These are phyloP conservation scores for Enoplosus armatus DNA, from an alignment of 2,797 vertebrate species.

Conservation along the genomic window DNA sequence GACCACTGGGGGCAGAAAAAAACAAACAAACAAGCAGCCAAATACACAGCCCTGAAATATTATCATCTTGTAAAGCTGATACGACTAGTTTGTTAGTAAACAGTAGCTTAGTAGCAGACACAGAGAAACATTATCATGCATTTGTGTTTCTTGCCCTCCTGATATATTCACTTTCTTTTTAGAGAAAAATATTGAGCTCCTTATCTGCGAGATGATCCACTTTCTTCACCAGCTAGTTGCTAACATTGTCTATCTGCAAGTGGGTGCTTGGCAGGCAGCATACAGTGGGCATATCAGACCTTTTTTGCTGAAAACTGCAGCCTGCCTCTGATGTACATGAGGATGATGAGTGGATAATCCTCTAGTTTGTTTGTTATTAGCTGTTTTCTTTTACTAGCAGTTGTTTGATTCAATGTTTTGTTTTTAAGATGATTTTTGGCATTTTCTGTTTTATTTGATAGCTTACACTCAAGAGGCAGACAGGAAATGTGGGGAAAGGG, in stretches of 20 bases:
- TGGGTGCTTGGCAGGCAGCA: not conserved
- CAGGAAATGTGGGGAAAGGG: too few relatives aligned
- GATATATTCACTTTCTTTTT: not conserved
- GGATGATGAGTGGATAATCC: too few relatives aligned
- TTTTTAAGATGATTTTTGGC: not conserved
- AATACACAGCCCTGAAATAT: not conserved
- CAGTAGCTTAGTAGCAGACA: not conserved
- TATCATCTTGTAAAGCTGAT: not conserved
- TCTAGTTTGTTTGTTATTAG: too few relatives aligned
- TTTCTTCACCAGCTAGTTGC: not conserved
- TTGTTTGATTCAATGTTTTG: not conserved
- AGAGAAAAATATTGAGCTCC: not conserved
- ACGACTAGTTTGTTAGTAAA: not conserved
- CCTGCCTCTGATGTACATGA: too few relatives aligned
- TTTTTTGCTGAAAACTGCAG: too few relatives aligned
- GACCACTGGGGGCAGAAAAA: not conserved
- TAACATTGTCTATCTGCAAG: not conserved
- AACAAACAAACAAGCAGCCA: not conserved
- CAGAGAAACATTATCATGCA: not conserved
- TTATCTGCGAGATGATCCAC: not conserved
- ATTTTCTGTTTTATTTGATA: not conserved
- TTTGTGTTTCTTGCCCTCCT: not conserved
- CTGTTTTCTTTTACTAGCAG: not conserved
- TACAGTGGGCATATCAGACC: too few relatives aligned
- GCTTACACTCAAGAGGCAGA: too few relatives aligned